These are phyloP conservation scores for Macrostomum cliftonense DNA, from an alignment of 2,888 invertebrate genomes.

Conservation along the genomic window DNA sequence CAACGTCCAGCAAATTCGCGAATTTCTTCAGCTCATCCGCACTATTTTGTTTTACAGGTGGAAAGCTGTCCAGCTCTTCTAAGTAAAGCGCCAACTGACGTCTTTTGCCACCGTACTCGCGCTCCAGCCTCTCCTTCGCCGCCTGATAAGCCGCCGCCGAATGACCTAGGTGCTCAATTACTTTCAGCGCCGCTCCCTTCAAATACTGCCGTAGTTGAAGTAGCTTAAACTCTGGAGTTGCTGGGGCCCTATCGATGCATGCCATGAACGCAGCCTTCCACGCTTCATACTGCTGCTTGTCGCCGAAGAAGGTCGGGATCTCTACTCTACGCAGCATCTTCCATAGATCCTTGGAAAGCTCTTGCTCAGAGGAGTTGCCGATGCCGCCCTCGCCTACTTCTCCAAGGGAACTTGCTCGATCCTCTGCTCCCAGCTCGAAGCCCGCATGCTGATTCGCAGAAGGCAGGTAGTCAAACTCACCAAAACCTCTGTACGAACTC, in stretches of 20 bases:
- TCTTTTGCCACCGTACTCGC: constrained; percentile 10
- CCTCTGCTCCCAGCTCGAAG: too few relatives aligned
- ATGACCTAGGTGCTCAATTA: constrained; percentile 7
- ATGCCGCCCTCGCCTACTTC: too few relatives aligned
- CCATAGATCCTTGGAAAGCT: constrained; percentile 1
- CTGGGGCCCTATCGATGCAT: constrained; percentile 9
- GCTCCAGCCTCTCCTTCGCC: constrained; percentile 9
- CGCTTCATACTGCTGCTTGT: constrained; percentile 9
- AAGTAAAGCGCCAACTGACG: constrained; percentile 5
- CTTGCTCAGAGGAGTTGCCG: too few relatives aligned
- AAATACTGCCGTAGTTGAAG: constrained; percentile 11
- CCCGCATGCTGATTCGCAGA: too few relatives aligned
- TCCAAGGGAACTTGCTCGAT: too few relatives aligned
- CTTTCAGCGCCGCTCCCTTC: constrained; percentile 8
- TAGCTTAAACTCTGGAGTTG: constrained; percentile 13
- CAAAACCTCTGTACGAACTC: too few relatives aligned
- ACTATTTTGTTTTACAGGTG: constrained; percentile 3
- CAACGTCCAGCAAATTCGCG: constrained; percentile 8
- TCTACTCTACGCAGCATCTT: constrained; percentile 6
- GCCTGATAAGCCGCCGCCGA: constrained; percentile 9
- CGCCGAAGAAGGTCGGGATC: constrained; percentile 10
- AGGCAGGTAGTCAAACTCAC: too few relatives aligned
- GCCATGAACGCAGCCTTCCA: constrained; percentile 12
- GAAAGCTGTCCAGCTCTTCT: constrained; percentile 10
- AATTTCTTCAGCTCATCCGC: constrained; percentile 7